Evolutionary conservation across 2,888 invertebrate species (phyloP), one percentile per base, ranked within the genome.

Genomic region (Calameuta filiformis): DNA sequence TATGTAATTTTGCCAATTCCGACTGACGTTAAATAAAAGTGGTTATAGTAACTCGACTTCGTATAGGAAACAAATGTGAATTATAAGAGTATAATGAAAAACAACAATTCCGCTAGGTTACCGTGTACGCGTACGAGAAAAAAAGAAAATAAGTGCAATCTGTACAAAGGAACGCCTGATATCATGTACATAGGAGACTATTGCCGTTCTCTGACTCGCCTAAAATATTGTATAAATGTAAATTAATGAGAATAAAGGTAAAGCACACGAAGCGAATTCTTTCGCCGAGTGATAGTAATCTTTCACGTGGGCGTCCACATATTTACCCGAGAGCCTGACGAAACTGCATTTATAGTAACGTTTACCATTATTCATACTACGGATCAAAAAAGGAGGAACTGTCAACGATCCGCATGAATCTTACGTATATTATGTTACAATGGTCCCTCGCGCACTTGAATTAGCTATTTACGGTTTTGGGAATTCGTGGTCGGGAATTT

Each of bases 221-320:
- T 77, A 78, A 81, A 80, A 35, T 84, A 84, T 79, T 89, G 88
- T 89, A 87, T 87, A 89, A 88, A 89, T 89, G 86, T 88, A 87
- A 88, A 87, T 89, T 88, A 89, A 84, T 85, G 77, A 81, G 68
- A 79, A 79, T 76, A 75, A 75, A 56, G 56, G 56, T 56, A 56
- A 56, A 56, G 56, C 56, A 56, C 56, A 56, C 56, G 56, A 56
- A 56, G 56, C 56, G 56, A 56, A 56, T 56, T 56, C 23, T 56
- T 56, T 56, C 56, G 56, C 56, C 56, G 56, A 56, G 56, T 56
- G 56, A 56, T 23, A 56, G 23, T 56, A 15, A 56, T 56, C 56
- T 56, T 56, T 56, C 56, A 56, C 56, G 56, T 56, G 56, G 56
- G 56, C 56, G 56, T 56, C 56, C 56, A 23, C 56, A 56, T 56